Evolutionary conservation across 2,797 vertebrate genomes (phyloP).

Genomic region (Syndactyla subalaris): DNA sequence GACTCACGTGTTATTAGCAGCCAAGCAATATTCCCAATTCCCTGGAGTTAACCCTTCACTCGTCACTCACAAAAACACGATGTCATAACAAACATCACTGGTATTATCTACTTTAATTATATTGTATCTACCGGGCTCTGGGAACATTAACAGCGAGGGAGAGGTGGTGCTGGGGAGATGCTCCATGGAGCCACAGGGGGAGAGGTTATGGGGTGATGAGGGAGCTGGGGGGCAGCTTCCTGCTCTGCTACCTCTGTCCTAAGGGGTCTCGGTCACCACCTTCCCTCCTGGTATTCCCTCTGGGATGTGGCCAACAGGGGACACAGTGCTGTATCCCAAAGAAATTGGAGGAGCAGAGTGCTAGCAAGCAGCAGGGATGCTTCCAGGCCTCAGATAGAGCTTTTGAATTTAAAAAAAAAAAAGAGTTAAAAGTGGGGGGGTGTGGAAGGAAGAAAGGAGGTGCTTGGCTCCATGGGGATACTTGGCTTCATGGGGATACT

Average conservation of each 20-base stretch:
- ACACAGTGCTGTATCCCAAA: rapidly evolving
- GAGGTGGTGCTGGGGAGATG: not conserved
- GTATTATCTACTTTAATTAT: conserved; percentile 41
- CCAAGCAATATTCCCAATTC: conserved; percentile 60
- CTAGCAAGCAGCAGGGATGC: not conserved
- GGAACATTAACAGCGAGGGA: not conserved
- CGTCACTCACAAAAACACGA: conserved; percentile 13
- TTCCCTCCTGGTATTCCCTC: not conserved
- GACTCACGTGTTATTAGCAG: conserved; percentile 64
- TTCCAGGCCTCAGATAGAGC: not conserved
- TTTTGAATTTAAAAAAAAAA: not conserved
- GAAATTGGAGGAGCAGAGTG: not conserved
- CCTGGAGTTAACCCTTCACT: conserved; percentile 65
- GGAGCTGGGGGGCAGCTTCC: not conserved
- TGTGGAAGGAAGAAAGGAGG: not conserved
- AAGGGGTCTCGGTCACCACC: not conserved
- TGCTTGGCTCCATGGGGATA: no score
- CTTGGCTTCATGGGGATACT: not conserved
- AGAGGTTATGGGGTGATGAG: not conserved
- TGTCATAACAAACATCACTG: conserved; percentile 58
- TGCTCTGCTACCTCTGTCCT: not conserved
- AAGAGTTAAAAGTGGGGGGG: not conserved
- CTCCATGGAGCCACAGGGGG: rapidly evolving
- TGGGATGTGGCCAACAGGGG: not conserved
- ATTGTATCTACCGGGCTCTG: not conserved